phyloP scores from a whole-genome alignment of 2,113 vertebrate genomes.

The Tetraodon nigroviridis region DNA sequence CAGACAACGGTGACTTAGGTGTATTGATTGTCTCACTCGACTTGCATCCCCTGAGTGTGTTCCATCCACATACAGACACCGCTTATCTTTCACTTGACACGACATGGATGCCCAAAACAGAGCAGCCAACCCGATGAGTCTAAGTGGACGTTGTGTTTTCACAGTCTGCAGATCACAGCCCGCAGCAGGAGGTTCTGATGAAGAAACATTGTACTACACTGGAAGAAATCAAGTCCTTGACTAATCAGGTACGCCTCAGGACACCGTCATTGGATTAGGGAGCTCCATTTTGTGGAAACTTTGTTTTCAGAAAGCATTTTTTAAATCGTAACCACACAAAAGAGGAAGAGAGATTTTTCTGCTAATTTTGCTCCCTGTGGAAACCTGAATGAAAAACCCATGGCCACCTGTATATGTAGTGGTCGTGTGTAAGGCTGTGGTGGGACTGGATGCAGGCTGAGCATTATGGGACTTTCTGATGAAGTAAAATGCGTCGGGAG shows the following conservation, averaged over 20 bases:
- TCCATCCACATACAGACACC: conserved; percentile 21
- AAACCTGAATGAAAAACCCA: too few relatives aligned
- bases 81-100: conserved; percentile 13
- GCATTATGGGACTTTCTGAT: too few relatives aligned
- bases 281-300: not conserved
- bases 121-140: not conserved
- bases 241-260: conserved; percentile 77
- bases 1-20: conserved; percentile 43
- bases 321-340: too few relatives aligned
- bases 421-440: too few relatives aligned
- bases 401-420: too few relatives aligned
- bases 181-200: conserved; percentile 79
- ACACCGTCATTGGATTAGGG: not conserved
- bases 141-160: conserved; percentile 9
- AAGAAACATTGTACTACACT: conserved; percentile 83
- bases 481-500: conserved; percentile 17
- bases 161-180: conserved; percentile 76
- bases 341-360: too few relatives aligned
- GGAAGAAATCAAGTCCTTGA: conserved; percentile 79
- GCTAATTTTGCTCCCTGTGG: too few relatives aligned
- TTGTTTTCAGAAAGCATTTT: too few relatives aligned
- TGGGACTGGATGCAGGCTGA: not conserved
- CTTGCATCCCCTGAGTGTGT: conserved; percentile 55
- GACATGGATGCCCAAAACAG: too few relatives aligned
- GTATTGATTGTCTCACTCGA: conserved; percentile 55